Evolutionary conservation across 53 echinoderm and acorn worm genomes (phyloP).

Genomic region (Astropecten irregularis): DNA sequence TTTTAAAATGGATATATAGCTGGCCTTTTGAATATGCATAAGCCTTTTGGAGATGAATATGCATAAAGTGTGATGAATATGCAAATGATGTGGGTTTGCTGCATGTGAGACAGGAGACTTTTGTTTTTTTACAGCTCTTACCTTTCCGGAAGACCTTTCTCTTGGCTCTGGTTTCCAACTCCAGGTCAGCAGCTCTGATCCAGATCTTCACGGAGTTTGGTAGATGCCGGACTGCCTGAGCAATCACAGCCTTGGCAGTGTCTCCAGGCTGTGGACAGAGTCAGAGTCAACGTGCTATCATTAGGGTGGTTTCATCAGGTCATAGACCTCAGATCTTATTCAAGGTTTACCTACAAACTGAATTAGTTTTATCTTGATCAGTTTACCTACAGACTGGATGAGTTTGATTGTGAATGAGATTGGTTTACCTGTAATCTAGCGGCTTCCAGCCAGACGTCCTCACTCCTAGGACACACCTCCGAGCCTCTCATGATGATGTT

Average conservation of each 20-base stretch:
- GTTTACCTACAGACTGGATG: too few species aligned
- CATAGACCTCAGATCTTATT: too few species aligned
- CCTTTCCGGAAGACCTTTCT: conserved; percentile 93
- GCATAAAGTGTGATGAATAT: too few species aligned
- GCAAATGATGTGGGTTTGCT: too few species aligned
- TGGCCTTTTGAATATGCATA: too few species aligned
- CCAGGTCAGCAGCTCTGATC: conserved; percentile 88
- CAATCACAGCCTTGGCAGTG: conserved; percentile 92
- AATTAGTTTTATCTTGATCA: too few species aligned
- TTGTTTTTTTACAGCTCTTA: too few species aligned
- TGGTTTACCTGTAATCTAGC: conserved; percentile 85
- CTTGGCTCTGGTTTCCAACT: conserved; percentile 77
- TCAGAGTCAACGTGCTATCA: background rate
- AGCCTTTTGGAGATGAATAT: too few species aligned
- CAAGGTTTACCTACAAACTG: too few species aligned
- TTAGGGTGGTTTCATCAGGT: background rate
- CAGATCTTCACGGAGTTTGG: conserved; percentile 96
- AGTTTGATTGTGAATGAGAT: background rate
- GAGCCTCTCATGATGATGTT: conserved; percentile 96
- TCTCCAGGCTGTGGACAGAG: conserved; percentile 71
- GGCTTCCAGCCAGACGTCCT: conserved; percentile 96
- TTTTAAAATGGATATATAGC: too few species aligned
- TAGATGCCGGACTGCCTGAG: conserved; percentile 90
- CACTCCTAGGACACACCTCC: conserved; percentile 90
- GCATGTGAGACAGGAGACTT: too few species aligned